phyloP scores from a whole-genome alignment of 1,140 invertebrate species.

The Camponotus vicinus region DNA sequence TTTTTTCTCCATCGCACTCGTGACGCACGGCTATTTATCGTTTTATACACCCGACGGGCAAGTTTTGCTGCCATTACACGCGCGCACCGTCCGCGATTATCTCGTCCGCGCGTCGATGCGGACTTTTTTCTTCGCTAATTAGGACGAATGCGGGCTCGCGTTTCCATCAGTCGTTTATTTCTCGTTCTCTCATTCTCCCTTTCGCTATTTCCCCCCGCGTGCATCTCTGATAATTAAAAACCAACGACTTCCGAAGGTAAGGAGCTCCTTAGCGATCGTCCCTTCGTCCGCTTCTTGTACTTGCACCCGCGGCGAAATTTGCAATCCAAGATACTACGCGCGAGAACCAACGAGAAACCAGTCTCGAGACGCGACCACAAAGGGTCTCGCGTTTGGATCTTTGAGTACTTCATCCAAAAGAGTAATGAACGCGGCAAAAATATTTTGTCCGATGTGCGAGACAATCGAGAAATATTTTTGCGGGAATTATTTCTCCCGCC shows the following conservation, averaged over 20 bases:
- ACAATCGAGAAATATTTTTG: constrained; percentile 14
- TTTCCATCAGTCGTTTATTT: constrained; percentile 58
- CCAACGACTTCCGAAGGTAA: constrained; percentile 51
- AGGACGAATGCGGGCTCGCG: constrained; percentile 58
- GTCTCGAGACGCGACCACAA: constrained; percentile 61
- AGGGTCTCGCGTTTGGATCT: constrained; percentile 59
- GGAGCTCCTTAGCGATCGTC: constrained; percentile 47
- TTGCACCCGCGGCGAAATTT: constrained; percentile 75
- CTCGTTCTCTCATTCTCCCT: constrained; percentile 23
- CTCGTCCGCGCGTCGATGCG: constrained; percentile 74
- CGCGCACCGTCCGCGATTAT: constrained; percentile 65
- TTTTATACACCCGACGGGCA: constrained; percentile 78
- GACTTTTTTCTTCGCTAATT: constrained; percentile 65
- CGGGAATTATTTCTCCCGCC: background rate
- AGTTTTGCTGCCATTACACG: constrained; percentile 75
- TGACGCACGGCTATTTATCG: constrained; percentile 80
- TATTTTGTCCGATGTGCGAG: constrained; percentile 23
- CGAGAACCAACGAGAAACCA: constrained; percentile 30
- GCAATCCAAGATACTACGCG: constrained; percentile 67
- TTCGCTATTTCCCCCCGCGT: constrained; percentile 16
- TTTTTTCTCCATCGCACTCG: constrained; percentile 65
- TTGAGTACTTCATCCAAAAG: constrained; percentile 58
- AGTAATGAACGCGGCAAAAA: constrained; percentile 68
- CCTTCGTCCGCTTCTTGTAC: constrained; percentile 63
- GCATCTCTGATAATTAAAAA: constrained; percentile 37